Evolutionary conservation across 2,888 invertebrate genomes (phyloP).

Genomic region (Polydesmus complanatus): DNA sequence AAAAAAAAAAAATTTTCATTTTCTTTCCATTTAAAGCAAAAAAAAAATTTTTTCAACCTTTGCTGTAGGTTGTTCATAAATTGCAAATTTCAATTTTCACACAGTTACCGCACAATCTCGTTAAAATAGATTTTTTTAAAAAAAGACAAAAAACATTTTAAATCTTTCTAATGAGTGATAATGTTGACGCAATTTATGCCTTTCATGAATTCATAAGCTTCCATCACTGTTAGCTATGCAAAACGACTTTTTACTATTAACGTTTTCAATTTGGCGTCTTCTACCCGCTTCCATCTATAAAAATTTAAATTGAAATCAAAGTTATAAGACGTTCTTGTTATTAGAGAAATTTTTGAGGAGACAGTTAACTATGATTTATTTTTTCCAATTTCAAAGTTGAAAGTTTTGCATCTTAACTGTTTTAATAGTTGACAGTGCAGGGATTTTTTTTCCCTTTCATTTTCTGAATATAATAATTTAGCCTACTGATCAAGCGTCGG

Average conservation of each 20-base stretch:
- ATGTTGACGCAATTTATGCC: not conserved
- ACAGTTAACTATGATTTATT: not conserved
- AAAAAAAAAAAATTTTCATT: not conserved
- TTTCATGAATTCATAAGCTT: not conserved
- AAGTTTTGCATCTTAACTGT: not conserved
- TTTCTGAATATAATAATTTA: not conserved
- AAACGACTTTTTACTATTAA: not conserved
- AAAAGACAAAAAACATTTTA: no score
- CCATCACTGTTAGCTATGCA: conserved; percentile 12
- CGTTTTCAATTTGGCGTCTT: no score
- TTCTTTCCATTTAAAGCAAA: no score
- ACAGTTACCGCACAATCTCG: not conserved
- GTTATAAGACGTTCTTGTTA: no score
- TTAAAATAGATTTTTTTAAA: not conserved
- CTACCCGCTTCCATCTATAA: no score
- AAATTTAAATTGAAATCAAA: no score
- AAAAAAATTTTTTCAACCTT: no score
- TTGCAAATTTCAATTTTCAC: not conserved
- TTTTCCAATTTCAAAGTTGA: not conserved
- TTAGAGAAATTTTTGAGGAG: no score
- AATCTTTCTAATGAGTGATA: not conserved
- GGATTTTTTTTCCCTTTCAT: not conserved
- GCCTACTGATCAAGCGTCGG: no score
- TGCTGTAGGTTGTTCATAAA: no score
- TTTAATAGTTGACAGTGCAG: not conserved